These are phyloP conservation scores for Melolontha melolontha DNA, from an alignment of 2,888 invertebrate species.

Conservation along the genomic window DNA sequence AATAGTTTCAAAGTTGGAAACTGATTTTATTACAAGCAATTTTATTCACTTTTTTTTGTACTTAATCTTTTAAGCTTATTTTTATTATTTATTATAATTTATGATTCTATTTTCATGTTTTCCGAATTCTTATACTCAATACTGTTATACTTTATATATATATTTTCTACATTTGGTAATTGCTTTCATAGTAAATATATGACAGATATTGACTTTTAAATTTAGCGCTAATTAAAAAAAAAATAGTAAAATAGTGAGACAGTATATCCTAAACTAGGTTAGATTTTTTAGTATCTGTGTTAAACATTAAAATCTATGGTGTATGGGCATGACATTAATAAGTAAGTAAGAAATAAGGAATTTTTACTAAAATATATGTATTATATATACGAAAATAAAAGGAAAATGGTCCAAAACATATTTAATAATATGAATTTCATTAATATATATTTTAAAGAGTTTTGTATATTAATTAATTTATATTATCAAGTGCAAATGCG, in stretches of 20 bases:
- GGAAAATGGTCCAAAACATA: conserved; percentile 21
- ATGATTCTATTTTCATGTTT: too few relatives aligned
- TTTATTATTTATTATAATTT: too few relatives aligned
- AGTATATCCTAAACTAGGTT: conserved; percentile 26
- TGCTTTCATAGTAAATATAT: neutral
- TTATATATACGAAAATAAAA: conserved; percentile 16
- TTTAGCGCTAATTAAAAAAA: conserved; percentile 7
- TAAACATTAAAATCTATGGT: conserved; percentile 29
- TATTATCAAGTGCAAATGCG: too few relatives aligned
- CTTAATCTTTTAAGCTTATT: too few relatives aligned
- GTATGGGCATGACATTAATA: conserved; percentile 26
- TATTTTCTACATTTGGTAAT: conserved; percentile 1
- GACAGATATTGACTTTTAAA: neutral
- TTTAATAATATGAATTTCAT: conserved; percentile 14
- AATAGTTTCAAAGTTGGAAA: too few relatives aligned
- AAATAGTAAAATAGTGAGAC: conserved; percentile 9
- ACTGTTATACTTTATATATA: too few relatives aligned
- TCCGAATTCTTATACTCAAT: too few relatives aligned
- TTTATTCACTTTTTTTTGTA: too few relatives aligned
- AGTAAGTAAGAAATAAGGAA: conserved; percentile 31
- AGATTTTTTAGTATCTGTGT: conserved; percentile 35
- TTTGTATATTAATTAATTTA: neutral
- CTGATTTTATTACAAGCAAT: too few relatives aligned
- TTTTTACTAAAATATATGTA: conserved; percentile 34
- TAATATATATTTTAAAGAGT: conserved; percentile 24